These are phyloP conservation scores for Potamarius usumacintae DNA, from an alignment of 2,113 vertebrate species.

Conservation along the genomic window DNA sequence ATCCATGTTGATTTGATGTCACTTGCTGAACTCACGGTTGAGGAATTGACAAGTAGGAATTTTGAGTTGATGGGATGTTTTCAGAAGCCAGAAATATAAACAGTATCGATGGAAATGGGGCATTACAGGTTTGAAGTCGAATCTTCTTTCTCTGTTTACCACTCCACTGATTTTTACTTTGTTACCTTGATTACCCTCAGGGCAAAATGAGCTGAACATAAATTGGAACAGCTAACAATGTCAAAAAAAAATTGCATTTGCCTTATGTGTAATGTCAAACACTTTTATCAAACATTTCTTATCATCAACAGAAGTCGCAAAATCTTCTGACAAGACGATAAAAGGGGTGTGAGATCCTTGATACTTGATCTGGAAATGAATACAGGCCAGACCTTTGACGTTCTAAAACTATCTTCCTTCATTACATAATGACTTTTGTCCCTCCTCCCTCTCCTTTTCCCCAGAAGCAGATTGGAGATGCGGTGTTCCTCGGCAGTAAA, in stretches of 20 bases:
- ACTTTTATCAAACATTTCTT: background rate
- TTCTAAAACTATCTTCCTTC: conserved; percentile 9
- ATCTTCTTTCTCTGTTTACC: background rate
- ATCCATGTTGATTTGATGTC: background rate
- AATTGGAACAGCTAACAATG: background rate
- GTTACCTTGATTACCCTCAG: background rate
- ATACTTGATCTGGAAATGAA: conserved; percentile 10
- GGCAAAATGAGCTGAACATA: background rate
- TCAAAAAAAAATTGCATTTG: background rate
- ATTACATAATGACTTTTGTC: conserved; percentile 32
- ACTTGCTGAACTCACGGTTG: background rate
- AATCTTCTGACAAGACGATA: background rate
- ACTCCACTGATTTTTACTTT: background rate
- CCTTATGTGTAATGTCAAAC: background rate
- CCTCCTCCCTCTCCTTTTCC: conserved; percentile 14
- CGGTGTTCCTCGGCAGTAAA: conserved; percentile 52
- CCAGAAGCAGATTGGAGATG: conserved; percentile 58
- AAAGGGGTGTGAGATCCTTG: background rate
- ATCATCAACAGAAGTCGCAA: background rate
- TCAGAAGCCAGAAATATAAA: background rate
- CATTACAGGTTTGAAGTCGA: background rate
- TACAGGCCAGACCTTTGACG: background rate
- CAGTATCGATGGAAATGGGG: background rate
- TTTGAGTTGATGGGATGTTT: background rate
- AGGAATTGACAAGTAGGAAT: background rate